Percentiles rank a stretch among this genome's conserved stretches.
phyloP scores from a whole-genome alignment of 2,113 vertebrate species.

The Neolamprologus hecqui region DNA sequence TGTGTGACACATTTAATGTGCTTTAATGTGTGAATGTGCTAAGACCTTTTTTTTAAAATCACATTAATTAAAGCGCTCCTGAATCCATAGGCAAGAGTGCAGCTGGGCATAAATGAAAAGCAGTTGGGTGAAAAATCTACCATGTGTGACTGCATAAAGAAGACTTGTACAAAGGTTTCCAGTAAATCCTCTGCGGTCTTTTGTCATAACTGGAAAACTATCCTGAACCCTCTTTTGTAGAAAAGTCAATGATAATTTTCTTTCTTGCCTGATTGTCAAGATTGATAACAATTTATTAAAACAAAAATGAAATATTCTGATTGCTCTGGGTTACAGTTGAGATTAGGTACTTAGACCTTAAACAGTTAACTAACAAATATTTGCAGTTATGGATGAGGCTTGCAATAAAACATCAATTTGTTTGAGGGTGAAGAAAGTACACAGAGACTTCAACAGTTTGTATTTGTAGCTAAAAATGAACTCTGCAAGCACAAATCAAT shows the following conservation, averaged over 20 bases:
- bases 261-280: neutral
- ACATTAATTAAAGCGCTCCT: neutral
- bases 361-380: neutral
- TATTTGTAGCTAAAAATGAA: neutral
- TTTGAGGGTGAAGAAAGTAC: neutral
- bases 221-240: neutral
- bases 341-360: neutral
- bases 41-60: neutral
- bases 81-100: neutral
- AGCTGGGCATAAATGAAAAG: neutral
- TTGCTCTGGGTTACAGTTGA: neutral
- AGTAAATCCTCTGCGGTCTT: neutral
- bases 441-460: neutral
- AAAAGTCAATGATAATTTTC: neutral
- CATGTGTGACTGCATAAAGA: neutral
- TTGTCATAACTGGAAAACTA: neutral
- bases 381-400: neutral
- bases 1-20: neutral
- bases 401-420: neutral
- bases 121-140: neutral
- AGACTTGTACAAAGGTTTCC: neutral
- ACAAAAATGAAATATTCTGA: neutral
- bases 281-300: neutral
- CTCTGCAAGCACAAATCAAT: neutral
- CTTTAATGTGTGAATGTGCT: neutral